Evolutionary conservation across 30 jellyfish, hydroid and myxozoan species (phyloP), one percentile per base, ranked within the genome.

Genomic region (Cassiopea andromeda): DNA sequence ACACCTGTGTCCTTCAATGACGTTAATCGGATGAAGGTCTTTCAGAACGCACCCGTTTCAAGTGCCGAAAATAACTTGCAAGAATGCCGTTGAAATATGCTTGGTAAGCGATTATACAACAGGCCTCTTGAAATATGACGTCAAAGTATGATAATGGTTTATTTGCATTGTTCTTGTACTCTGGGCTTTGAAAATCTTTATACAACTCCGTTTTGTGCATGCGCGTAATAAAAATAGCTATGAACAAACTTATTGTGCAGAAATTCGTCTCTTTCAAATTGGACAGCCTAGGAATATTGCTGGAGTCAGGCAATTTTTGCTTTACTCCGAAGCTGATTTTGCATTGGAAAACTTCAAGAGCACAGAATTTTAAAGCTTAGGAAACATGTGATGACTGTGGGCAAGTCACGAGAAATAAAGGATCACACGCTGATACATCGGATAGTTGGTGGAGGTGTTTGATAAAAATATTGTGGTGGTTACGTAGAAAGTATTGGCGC

Each of bases 401-500:
- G 2, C 64, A 61, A 14, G 57, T 70, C 79, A 70, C 79, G 79
- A 70, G 79, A 70, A 70, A 19, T n/a, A 70, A 7, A 70, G 45
- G 14, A 70, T 38, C 16, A 19, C 54, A 12, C 6, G 57, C 38
- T 7, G n/a, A 70, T 9, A 19, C 79, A 7, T 70, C 54, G 54
- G 2, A 54, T 7, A 54, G 15, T 19, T 70, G 19, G 9, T 2
- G 57, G 14, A 70, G 79, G 79, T 70, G 79, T 70, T 54, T 17
- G 79, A 38, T 50, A 50, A 9, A 2, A 5, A 2, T 2, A 5
- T 50, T 5, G 64, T 2, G 64, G 64, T 2, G 8, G 8, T 5
- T 9, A 50, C 64, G 9, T 2, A 50, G 64, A 50, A 50, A 50
- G 64, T 9, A 50, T 5, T 5, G 64, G 8, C 5, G 64, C 5